These are phyloP conservation scores for Eilema caniola DNA, from an alignment of 2,888 invertebrate genomes.

Conservation along the genomic window DNA sequence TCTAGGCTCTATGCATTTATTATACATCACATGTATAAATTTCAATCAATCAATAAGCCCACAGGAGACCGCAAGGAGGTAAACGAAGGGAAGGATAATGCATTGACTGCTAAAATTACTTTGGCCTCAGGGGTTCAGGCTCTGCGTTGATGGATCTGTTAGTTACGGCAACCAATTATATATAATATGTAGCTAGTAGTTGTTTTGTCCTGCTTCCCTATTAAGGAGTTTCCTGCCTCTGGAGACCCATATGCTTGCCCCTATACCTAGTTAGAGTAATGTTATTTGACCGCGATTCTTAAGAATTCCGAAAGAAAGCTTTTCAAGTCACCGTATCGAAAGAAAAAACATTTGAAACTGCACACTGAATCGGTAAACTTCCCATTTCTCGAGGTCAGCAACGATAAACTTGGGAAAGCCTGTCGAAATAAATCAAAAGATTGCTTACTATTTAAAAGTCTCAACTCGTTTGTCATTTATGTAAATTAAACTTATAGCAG, in stretches of 20 bases:
- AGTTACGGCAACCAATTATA: neutral
- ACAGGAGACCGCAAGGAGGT: too few relatives aligned
- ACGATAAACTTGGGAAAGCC: neutral
- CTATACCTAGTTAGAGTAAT: neutral
- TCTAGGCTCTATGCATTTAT: neutral
- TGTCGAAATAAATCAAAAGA: slow-evolving; percentile 15
- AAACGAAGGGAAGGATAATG: too few relatives aligned
- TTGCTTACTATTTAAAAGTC: slow-evolving; percentile 2
- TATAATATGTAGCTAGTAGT: neutral
- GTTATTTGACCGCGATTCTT: neutral
- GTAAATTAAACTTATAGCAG: slow-evolving; percentile 16
- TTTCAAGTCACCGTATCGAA: neutral
- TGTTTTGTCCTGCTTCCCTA: neutral
- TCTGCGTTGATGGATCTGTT: neutral
- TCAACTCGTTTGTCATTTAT: slow-evolving; percentile 20
- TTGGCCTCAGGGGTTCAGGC: neutral
- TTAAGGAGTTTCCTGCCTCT: neutral
- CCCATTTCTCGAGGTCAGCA: neutral
- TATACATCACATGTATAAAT: too few relatives aligned
- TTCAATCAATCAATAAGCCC: too few relatives aligned
- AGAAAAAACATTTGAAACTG: neutral
- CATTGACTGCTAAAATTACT: too few relatives aligned
- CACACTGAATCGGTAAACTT: neutral
- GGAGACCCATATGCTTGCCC: neutral
- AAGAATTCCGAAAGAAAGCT: neutral